Evolutionary conservation across 2,888 invertebrate species (phyloP).

Genomic region (Dolomedes plantarius): DNA sequence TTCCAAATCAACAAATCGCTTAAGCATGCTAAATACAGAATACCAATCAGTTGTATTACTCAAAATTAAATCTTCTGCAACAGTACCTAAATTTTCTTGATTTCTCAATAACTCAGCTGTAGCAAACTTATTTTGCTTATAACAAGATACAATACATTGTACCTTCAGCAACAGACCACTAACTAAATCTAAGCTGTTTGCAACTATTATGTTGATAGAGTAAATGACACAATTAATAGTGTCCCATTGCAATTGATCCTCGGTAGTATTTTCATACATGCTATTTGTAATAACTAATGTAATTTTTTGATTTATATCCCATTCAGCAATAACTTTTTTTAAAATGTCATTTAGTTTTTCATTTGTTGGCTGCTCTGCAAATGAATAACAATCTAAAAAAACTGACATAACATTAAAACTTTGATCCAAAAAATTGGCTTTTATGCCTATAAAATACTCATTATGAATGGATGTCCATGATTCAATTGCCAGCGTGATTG

Average conservation of each 20-base stretch:
- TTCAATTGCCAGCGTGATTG: background rate
- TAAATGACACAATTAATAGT: background rate
- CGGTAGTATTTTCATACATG: background rate
- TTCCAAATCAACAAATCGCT: background rate
- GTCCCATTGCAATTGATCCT: background rate
- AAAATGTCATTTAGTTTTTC: background rate
- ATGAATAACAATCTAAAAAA: background rate
- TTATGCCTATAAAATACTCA: background rate
- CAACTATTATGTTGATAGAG: background rate
- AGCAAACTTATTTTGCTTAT: background rate
- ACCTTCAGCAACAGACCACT: background rate
- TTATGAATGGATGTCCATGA: background rate
- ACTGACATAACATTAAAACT: background rate
- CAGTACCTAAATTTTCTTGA: background rate
- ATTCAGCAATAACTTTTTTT: background rate
- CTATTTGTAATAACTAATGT: background rate
- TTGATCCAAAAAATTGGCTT: background rate
- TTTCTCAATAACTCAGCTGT: background rate
- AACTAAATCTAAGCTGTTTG: background rate
- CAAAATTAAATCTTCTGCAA: background rate
- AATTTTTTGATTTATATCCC: background rate
- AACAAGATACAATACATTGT: background rate
- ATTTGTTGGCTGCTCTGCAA: background rate
- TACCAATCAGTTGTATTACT: background rate
- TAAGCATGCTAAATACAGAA: background rate